These are phyloP conservation scores for Cepaea hortensis DNA, from an alignment of 2,888 invertebrate species.

Conservation along the genomic window DNA sequence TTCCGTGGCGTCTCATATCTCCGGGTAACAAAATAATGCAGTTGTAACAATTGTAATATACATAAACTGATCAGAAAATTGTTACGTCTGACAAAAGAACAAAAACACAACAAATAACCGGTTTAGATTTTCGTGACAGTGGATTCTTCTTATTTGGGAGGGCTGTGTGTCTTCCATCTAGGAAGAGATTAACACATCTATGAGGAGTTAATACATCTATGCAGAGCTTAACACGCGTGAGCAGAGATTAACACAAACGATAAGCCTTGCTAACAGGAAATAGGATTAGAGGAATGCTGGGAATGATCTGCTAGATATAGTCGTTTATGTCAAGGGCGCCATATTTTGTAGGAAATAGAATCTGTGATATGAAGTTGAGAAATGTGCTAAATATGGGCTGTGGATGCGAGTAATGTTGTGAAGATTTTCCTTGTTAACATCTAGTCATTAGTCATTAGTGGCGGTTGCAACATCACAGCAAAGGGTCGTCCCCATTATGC, in stretches of 20 bases:
- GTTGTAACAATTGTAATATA: background rate
- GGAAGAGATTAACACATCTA: background rate
- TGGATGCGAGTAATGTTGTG: background rate
- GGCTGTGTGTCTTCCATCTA: background rate
- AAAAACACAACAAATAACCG: constrained; percentile 28
- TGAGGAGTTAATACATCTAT: too few relatives aligned
- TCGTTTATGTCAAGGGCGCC: background rate
- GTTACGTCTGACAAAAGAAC: background rate
- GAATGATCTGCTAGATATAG: background rate
- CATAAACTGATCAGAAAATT: background rate
- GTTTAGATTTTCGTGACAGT: background rate
- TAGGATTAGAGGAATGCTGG: background rate
- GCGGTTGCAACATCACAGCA: too few relatives aligned
- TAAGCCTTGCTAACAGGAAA: background rate
- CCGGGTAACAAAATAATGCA: background rate
- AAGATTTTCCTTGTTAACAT: too few relatives aligned
- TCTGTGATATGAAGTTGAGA: background rate
- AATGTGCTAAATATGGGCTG: background rate
- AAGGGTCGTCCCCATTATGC: too few relatives aligned
- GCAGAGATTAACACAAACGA: background rate
- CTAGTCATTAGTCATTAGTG: too few relatives aligned
- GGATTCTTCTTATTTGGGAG: background rate
- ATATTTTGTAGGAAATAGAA: background rate
- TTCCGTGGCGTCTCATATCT: background rate
- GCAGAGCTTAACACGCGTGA: too few relatives aligned